Conservation (phyloP, 1,140 invertebrate genomes). For the Temnothorax longispinosus region DNA sequence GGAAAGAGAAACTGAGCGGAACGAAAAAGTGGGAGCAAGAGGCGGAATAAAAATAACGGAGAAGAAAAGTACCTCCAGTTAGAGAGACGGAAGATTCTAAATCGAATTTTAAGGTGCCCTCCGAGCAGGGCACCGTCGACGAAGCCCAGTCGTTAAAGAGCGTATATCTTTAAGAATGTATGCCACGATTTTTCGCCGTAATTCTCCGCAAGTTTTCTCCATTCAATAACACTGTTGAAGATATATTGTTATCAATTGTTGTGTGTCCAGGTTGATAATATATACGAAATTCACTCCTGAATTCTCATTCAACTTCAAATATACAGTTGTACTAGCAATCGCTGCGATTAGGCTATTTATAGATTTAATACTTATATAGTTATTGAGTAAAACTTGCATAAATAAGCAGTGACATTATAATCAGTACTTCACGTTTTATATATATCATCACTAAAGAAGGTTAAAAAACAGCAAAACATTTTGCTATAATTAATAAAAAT, state of each 20-base stretch:
- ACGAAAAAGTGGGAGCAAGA: neutral
- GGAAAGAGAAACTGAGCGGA: neutral
- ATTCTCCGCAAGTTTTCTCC: conserved; percentile 12
- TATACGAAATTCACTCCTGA: neutral
- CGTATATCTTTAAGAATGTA: conserved; percentile 37
- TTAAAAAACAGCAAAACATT: neutral
- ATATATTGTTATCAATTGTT: neutral
- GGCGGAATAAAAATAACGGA: conserved; percentile 25
- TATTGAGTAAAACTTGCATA: neutral
- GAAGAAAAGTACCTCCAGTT: neutral
- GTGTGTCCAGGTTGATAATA: neutral
- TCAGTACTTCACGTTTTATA: neutral
- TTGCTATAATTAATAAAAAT: neutral
- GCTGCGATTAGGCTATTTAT: neutral
- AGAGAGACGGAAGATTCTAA: conserved; percentile 42
- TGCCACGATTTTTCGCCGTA: conserved; percentile 34
- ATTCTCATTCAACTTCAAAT: neutral
- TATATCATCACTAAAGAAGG: neutral
- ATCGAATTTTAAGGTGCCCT: conserved; percentile 54
- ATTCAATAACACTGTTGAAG: conserved; percentile 4
- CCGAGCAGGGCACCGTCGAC: conserved; percentile 56
- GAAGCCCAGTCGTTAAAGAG: conserved; percentile 67
- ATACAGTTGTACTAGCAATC: neutral
- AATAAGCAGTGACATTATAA: neutral
- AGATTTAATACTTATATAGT: neutral